Evolutionary conservation across 2,888 invertebrate genomes (phyloP), one percentile per base, ranked within the genome.

Genomic region (Tipula confusa): DNA sequence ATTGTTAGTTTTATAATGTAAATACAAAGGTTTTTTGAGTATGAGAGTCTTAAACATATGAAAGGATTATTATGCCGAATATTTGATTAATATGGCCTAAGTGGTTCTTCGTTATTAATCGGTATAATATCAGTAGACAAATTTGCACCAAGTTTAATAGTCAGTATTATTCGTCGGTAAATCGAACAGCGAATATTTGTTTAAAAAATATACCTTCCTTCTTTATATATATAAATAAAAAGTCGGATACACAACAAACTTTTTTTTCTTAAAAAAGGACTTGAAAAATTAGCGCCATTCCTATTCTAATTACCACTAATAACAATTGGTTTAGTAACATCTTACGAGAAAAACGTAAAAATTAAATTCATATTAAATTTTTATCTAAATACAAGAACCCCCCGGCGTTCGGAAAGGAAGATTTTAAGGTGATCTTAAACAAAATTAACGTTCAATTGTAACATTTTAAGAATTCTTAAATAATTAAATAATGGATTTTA

Each of bases 371-470:
- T 64, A 64, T 64, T 64, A 64, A 64, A 64, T 64, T 24, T 24
- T 64, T 64, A 64, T 64, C 64, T 18, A 24, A 24, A 48, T 18
- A 64, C 64, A 24, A 64, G 64, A 7, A 64, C 64, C 64, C 64
- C 64, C 38, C 64, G 64, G 64, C 7, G 64, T 64, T 64, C 64
- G 6, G 13, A 64, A 64, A 64, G 9, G 64, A 11, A 24, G 18
- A 64, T 64, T 24, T 64, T 64, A 64, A 33, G 24, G 2, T 9
- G 64, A 64, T 64, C 64, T 64, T 64, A 64, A 64, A 64, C 24
- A 64, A 64, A 64, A 64, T 64, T 64, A 64, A 64, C 64, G 64
- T 64, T 64, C 64, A 64, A 64, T 64, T 64, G 64, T 64, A 64
- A 64, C 24, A 64, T 64, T 64, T 64, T 64, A 18, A 9, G 64